These are phyloP conservation scores for Ectemnius cavifrons DNA, from an alignment of 2,888 invertebrate species.

Conservation along the genomic window DNA sequence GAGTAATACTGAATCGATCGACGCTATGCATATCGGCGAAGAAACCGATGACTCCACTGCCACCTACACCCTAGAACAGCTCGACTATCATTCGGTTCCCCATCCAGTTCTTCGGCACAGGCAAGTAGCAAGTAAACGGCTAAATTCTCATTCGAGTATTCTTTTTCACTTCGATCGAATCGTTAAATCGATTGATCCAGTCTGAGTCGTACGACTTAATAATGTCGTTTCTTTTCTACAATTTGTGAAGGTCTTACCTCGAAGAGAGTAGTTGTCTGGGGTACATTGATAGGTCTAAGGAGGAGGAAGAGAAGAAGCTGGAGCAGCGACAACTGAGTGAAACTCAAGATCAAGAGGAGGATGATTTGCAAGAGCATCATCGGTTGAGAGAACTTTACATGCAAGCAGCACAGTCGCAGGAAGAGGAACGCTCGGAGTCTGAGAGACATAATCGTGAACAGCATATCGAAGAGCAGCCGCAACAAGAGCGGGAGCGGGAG, in stretches of 20 bases:
- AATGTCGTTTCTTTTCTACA: no score
- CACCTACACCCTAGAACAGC: conserved; percentile 64
- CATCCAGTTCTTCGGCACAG: conserved; percentile 65
- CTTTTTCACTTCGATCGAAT: no score
- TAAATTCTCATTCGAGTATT: no score
- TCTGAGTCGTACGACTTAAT: no score
- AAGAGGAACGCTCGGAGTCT: no score
- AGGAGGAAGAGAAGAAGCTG: not conserved
- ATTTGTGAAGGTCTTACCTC: no score
- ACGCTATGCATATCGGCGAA: conserved; percentile 53
- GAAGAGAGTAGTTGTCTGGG: not conserved
- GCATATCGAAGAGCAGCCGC: conserved; percentile 28
- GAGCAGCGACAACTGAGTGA: not conserved
- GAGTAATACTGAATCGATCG: conserved; percentile 57
- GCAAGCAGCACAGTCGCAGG: no score
- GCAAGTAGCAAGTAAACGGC: conserved; percentile 45
- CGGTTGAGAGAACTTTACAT: not conserved
- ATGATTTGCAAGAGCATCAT: not conserved
- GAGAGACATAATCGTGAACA: conserved; percentile 16
- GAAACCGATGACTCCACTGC: conserved; percentile 52
- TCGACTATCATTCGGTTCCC: conserved; percentile 59
- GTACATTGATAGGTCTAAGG: not conserved
- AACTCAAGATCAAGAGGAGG: not conserved
- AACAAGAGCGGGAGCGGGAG: conserved; percentile 46
- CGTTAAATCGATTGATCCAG: no score